Base-by-base conservation (phyloP, 2,888 invertebrate genomes). In the Acrobasis repandana region DNA sequence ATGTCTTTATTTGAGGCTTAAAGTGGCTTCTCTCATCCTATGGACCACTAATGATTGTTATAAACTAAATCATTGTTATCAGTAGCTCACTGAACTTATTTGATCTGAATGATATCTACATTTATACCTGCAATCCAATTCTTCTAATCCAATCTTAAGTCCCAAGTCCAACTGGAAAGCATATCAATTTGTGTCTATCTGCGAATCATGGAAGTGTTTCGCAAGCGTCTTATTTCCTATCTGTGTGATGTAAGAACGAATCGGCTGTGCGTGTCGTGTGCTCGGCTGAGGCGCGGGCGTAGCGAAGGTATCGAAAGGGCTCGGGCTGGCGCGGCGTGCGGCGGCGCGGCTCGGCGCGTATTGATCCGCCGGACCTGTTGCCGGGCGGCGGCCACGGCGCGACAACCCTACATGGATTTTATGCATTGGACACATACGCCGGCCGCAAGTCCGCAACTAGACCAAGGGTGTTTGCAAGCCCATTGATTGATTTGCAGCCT, bases 281-380 rank as follows among this genome's bases (percentile, higher is more conserved):
- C 65, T 69, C 71, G 67, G 54, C 36, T 38, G 38, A n/a, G 70
- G 66, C 65, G 69, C 71, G 68, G 67, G 64, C 68, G 68, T 67
- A 68, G 69, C 71, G 73, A 70, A 74, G 75, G 69, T 72, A 71
- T 74, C 74, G 80, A 78, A 79, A 79, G 79, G 80, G 83, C 79
- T 79, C 81, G 81, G 74, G 68, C 62, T 61, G 71, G 65, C 63
- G 71, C 68, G 65, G 70, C 77, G 73, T 74, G 73, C 80, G 71
- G 74, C 76, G 78, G 75, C 79, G 82, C 79, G 88, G 82, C 83
- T 75, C 83, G 84, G 83, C 80, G 74, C 76, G 83, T 89, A 89
- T 90, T 87, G 90, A 90, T 90, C 89, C 85, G 74, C 82, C 80
- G 81, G 83, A 91, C 92, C 90, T 92, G 91, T 91, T 92, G 91